Evolutionary conservation across 2,888 invertebrate species (phyloP).

Genomic region (Laspeyria flexula): DNA sequence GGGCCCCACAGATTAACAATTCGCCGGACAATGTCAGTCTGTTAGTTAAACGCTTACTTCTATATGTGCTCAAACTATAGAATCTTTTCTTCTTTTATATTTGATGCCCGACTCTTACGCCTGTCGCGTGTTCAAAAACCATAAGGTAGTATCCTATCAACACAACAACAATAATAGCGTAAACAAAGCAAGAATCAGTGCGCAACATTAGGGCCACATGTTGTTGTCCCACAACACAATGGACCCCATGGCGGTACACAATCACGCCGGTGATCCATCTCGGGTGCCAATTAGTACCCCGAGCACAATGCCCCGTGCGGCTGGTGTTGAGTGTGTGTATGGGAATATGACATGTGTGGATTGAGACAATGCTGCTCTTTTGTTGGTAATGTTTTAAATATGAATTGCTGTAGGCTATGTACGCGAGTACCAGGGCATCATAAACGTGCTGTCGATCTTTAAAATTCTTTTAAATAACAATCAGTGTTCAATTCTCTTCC

Average conservation of each 20-base stretch:
- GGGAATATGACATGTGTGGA: conserved; percentile 36
- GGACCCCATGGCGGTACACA: conserved; percentile 15
- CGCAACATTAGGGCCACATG: conserved; percentile 37
- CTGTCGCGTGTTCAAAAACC: too few species aligned
- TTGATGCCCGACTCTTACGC: too few species aligned
- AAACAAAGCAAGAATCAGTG: conserved; percentile 5
- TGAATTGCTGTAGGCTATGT: too few species aligned
- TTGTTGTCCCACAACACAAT: conserved; percentile 27
- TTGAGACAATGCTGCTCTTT: conserved; percentile 21
- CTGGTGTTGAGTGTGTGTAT: conserved; percentile 12
- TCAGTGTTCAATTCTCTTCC: too few species aligned
- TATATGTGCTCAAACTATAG: too few species aligned
- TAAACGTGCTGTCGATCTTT: too few species aligned
- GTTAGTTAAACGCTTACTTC: too few species aligned
- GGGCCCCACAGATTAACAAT: too few species aligned
- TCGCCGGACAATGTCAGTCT: too few species aligned
- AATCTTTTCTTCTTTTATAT: too few species aligned
- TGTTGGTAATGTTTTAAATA: conserved; percentile 13
- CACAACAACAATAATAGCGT: conserved; percentile 1
- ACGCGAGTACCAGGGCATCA: too few species aligned
- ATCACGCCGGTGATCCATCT: conserved; percentile 51
- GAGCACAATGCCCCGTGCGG: conserved; percentile 16
- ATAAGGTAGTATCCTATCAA: neutral
- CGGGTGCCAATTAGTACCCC: conserved; percentile 45
- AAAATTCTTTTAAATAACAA: too few species aligned